Conservation (phyloP, 2,888 invertebrate species). For the Hydriomena furcata region DNA sequence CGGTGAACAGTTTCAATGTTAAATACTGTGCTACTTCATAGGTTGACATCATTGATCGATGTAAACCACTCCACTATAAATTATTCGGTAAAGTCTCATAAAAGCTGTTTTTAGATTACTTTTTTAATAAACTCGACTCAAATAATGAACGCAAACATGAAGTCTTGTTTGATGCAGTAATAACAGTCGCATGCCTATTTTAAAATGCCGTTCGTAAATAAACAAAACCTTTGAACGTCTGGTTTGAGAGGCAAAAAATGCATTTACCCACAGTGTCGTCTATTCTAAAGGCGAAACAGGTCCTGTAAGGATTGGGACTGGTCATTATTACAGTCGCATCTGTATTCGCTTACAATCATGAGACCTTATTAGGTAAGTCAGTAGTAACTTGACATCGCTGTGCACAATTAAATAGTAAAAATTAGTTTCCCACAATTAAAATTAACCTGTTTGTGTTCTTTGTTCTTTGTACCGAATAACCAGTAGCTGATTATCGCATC, state of each 20-base stretch:
- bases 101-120: neutral
- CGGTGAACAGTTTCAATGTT: no score
- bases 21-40: neutral
- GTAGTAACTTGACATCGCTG: constrained; percentile 30
- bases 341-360: constrained; percentile 28
- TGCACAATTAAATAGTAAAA: constrained; percentile 31
- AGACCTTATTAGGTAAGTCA: constrained; percentile 33
- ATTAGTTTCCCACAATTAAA: constrained; percentile 37
- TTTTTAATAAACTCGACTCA: neutral
- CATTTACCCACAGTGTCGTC: constrained; percentile 37
- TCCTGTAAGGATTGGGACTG: constrained; percentile 33
- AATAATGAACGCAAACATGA: constrained; percentile 11
- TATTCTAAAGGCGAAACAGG: constrained; percentile 32
- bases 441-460: constrained; percentile 26
- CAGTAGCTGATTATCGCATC: constrained; percentile 20
- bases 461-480: constrained; percentile 19
- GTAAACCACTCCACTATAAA: no score
- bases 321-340: constrained; percentile 32
- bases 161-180: constrained; percentile 14
- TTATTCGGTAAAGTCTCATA: no score
- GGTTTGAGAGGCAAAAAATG: constrained; percentile 32
- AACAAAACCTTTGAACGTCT: constrained; percentile 29
- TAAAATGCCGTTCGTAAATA: constrained; percentile 33
- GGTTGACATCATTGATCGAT: no score
- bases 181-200: constrained; percentile 27